Percentiles rank a stretch among this genome's conserved stretches.
Conservation (phyloP, 2,113 vertebrate species). For the Todiramphus chloris region DNA sequence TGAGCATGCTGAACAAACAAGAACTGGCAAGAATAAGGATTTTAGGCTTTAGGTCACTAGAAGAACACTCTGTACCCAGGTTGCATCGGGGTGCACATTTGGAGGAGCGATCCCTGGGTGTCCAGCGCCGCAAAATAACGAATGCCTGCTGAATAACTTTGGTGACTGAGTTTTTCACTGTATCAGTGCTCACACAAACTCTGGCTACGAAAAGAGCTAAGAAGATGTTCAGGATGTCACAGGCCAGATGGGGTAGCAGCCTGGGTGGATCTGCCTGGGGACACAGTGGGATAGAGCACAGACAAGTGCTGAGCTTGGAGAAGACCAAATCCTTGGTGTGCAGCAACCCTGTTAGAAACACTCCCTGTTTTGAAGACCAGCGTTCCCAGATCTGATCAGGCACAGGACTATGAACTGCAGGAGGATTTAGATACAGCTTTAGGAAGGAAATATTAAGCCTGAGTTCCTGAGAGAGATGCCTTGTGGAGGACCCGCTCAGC, state of each 20-base stretch:
- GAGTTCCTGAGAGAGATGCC: neutral
- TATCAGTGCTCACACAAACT: neutral
- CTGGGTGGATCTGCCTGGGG: neutral
- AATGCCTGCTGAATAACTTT: too few species aligned
- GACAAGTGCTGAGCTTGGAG: accelerated
- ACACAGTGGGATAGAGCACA: neutral
- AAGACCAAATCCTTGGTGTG: neutral
- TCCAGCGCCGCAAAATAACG: too few species aligned
- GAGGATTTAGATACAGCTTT: neutral
- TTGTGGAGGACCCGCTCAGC: accelerated
- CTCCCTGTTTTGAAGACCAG: neutral
- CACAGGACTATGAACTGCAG: neutral
- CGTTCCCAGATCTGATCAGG: neutral
- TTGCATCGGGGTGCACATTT: too few species aligned
- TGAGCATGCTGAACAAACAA: too few species aligned
- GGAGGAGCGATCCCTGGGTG: too few species aligned
- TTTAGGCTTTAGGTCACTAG: too few species aligned
- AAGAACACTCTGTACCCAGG: too few species aligned
- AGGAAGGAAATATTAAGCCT: neutral
- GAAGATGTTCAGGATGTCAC: neutral
- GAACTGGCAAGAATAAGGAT: too few species aligned
- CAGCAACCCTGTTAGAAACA: neutral
- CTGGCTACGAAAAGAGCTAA: neutral
- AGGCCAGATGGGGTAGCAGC: neutral
- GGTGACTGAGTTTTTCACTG: too few species aligned